phyloP scores from a whole-genome alignment of 2,797 vertebrate genomes.

The Microtus agrestis region DNA sequence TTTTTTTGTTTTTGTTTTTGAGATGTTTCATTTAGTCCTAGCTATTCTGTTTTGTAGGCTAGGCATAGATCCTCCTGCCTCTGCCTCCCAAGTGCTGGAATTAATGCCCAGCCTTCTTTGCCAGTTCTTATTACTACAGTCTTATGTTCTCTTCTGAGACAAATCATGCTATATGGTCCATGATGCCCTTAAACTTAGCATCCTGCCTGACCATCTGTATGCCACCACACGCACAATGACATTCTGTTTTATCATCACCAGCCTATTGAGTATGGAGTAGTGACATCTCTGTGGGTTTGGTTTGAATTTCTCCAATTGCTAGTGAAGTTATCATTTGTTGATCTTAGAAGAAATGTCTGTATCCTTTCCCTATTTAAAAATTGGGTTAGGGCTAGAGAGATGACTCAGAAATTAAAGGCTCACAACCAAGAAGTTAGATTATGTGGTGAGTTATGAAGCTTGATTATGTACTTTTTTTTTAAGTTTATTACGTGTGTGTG shows the following conservation, averaged over 20 bases:
- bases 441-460: not conserved
- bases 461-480: not conserved
- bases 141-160: not conserved
- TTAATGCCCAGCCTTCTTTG: not conserved
- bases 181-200: not conserved
- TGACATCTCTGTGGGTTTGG: not conserved
- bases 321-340: constrained; percentile 21
- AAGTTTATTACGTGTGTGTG: not conserved
- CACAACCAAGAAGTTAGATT: constrained; percentile 2
- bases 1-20: not conserved
- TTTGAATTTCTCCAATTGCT: constrained; percentile 22
- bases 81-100: not conserved
- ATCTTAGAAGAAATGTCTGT: constrained; percentile 20
- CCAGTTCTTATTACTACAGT: not conserved
- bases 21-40: not conserved
- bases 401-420: not conserved
- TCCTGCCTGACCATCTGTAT: not conserved
- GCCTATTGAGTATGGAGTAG: not conserved
- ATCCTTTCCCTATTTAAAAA: not conserved
- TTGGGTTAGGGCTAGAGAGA: not conserved
- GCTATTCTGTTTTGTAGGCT: not conserved
- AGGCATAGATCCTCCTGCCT: not conserved
- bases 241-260: not conserved
- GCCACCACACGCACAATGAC: not conserved
- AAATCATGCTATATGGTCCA: not conserved